Evolutionary conservation across 2,888 invertebrate genomes (phyloP).

Genomic region (Microctonus hyperodae): DNA sequence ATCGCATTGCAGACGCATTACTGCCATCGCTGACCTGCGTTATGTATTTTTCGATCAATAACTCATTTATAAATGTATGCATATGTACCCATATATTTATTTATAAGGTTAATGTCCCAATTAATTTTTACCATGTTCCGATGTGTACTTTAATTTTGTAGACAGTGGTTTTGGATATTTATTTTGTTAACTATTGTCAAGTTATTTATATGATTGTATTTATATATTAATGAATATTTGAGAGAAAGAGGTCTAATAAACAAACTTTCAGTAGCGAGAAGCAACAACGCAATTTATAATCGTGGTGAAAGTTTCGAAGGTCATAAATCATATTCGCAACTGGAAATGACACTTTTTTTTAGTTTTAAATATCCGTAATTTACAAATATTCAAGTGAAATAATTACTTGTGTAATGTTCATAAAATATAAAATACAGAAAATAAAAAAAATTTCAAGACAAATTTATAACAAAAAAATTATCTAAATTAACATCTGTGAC

Average conservation of each 20-base stretch:
- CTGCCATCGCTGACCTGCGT: slow-evolving; percentile 1
- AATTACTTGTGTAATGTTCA: not conserved
- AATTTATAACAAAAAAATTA: not conserved
- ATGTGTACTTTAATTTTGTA: no score
- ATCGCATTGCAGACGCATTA: slow-evolving; percentile 23
- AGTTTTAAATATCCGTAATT: not conserved
- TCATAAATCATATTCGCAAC: slow-evolving; percentile 22
- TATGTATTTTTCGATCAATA: slow-evolving; percentile 10
- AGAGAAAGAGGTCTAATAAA: not conserved
- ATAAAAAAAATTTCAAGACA: not conserved
- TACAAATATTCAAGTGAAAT: not conserved
- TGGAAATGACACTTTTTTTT: slow-evolving; percentile 3
- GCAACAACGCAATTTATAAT: slow-evolving; percentile 17
- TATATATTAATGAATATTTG: not conserved
- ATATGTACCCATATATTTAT: not conserved
- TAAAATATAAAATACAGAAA: not conserved
- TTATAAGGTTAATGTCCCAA: not conserved
- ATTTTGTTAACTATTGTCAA: no score
- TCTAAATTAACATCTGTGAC: not conserved
- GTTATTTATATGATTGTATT: not conserved
- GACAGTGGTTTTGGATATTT: no score
- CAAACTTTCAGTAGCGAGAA: not conserved
- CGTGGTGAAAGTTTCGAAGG: slow-evolving; percentile 26
- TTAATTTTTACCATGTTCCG: not conserved
- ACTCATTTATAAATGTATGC: slow-evolving; percentile 1